A percentile compares a stretch with the other conserved stretches of the same genome.
These are phyloP conservation scores for Gnathochromis pfefferi DNA, from an alignment of 2,113 vertebrate species.

Conservation along the genomic window DNA sequence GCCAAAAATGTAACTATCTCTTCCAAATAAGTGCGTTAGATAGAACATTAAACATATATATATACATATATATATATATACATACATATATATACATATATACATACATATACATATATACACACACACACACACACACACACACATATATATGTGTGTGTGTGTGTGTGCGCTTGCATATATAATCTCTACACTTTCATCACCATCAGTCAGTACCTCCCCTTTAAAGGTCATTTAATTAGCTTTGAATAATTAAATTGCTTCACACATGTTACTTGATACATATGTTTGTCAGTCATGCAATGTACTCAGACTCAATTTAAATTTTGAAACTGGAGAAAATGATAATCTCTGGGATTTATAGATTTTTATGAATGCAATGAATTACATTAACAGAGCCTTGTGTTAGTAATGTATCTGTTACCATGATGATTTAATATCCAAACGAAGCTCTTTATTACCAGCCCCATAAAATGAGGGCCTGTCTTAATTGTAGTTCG, in stretches of 20 bases:
- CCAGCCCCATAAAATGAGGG: background rate
- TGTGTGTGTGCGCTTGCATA: background rate
- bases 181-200: background rate
- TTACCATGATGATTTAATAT: background rate
- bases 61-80: too few species aligned
- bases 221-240: slow-evolving; percentile 22
- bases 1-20: background rate
- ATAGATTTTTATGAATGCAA: background rate
- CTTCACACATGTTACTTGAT: background rate
- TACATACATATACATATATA: too few species aligned
- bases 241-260: slow-evolving; percentile 10
- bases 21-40: background rate
- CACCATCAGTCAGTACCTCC: background rate
- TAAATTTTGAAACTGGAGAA: slow-evolving; percentile 18
- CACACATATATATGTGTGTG: too few species aligned
- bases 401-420: background rate
- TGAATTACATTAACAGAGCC: background rate
- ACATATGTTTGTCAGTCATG: background rate
- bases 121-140: too few species aligned
- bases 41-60: too few species aligned
- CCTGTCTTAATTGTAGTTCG: background rate
- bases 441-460: background rate
- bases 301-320: slow-evolving; percentile 17
- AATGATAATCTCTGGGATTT: slow-evolving; percentile 2
- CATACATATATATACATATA: too few species aligned